Evolutionary conservation across 2,797 vertebrate genomes (phyloP).

Genomic region (Hippoglossus hippoglossus): DNA sequence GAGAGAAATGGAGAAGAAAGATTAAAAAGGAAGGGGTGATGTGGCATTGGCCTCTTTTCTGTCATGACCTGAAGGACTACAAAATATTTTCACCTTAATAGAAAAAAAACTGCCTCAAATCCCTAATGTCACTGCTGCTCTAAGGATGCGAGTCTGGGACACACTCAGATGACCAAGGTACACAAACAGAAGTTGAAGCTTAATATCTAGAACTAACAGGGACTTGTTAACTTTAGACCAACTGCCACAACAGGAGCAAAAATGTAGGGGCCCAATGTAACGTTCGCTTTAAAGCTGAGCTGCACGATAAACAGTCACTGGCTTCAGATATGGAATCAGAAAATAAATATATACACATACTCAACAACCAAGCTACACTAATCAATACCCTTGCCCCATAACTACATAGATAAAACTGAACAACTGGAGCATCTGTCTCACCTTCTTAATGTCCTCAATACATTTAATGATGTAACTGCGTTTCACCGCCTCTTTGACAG

Average conservation of each 20-base stretch:
- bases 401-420: neutral
- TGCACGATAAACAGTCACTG: neutral
- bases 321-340: neutral
- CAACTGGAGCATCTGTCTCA: conserved; percentile 66
- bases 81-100: too few relatives aligned
- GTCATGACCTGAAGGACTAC: too few relatives aligned
- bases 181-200: too few relatives aligned
- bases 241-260: neutral
- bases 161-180: neutral
- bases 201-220: conserved; percentile 5
- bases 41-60: too few relatives aligned
- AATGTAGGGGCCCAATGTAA: neutral
- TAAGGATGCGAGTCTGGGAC: neutral
- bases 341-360: neutral
- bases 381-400: too few relatives aligned
- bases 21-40: too few relatives aligned
- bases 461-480: conserved; percentile 98
- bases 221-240: conserved; percentile 6
- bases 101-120: too few relatives aligned
- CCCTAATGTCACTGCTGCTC: too few relatives aligned
- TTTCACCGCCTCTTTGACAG: conserved; percentile 96
- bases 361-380: too few relatives aligned
- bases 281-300: conserved; percentile 7
- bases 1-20: too few relatives aligned
- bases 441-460: conserved; percentile 99